Conservation (phyloP, 1,140 invertebrate species). For the Hypothenemus hampei region DNA sequence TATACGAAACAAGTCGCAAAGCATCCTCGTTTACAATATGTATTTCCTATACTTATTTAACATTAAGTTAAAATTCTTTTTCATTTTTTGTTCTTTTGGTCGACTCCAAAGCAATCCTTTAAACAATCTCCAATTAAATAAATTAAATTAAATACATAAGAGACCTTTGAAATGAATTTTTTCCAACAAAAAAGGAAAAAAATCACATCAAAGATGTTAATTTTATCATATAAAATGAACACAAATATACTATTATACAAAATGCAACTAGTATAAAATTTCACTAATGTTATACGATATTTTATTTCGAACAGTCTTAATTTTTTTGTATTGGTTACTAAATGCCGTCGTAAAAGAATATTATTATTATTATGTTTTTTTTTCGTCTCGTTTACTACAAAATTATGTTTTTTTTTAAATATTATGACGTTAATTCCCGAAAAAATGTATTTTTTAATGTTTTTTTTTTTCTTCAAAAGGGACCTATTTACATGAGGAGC, state of each 20-base stretch:
- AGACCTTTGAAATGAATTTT: slow-evolving; percentile 1
- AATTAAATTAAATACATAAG: slow-evolving; percentile 16
- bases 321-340: slow-evolving; percentile 33
- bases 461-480: neutral
- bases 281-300: slow-evolving; percentile 33
- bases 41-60: slow-evolving; percentile 36
- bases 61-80: slow-evolving; percentile 31
- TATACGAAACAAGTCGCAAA: slow-evolving; percentile 1
- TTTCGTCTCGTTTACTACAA: neutral
- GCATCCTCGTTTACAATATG: slow-evolving; percentile 3
- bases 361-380: slow-evolving; percentile 11
- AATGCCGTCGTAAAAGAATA: slow-evolving; percentile 37
- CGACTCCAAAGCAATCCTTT: slow-evolving; percentile 24
- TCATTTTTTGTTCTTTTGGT: too few species aligned
- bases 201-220: neutral
- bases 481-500: neutral
- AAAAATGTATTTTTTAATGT: too few species aligned
- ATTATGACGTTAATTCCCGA: neutral
- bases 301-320: slow-evolving; percentile 35
- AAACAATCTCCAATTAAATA: slow-evolving; percentile 35
- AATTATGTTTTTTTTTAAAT: neutral
- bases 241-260: slow-evolving; percentile 29
- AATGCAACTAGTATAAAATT: slow-evolving; percentile 34
- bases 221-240: slow-evolving; percentile 17
- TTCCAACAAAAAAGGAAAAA: too few species aligned